Conservation (phyloP, 2,113 vertebrate species). For the Neopipo cinnamomea region DNA sequence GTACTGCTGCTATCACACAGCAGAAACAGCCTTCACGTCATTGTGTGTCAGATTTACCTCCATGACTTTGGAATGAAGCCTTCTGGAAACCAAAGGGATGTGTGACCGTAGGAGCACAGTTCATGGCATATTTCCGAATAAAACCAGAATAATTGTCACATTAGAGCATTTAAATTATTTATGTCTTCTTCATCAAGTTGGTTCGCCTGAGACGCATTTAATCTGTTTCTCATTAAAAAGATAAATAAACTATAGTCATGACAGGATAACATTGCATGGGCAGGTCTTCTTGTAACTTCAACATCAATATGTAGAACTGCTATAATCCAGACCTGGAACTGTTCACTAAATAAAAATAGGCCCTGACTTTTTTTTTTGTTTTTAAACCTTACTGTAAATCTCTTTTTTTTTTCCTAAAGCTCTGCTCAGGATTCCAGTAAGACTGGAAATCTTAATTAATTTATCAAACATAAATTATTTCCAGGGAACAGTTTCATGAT, state of each 20-base stretch:
- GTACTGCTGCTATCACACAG: background rate
- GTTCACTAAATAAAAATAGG: background rate
- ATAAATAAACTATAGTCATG: background rate
- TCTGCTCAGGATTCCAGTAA: background rate
- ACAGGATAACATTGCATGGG: background rate
- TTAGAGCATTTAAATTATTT: background rate
- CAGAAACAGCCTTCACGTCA: background rate
- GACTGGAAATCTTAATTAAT: background rate
- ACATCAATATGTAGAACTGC: background rate
- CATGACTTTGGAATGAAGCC: background rate
- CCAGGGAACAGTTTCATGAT: background rate
- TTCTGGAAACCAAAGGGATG: background rate
- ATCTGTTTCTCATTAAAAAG: background rate
- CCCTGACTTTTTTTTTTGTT: background rate
- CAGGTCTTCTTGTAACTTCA: background rate
- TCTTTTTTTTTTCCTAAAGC: background rate
- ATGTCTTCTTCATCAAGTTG: background rate
- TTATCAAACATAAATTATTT: background rate
- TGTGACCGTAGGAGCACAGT: background rate
- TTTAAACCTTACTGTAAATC: background rate
- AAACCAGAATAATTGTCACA: background rate
- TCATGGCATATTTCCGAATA: background rate
- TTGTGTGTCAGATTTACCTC: background rate
- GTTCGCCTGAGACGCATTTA: background rate
- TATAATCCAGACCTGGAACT: background rate